These are phyloP conservation scores for Zaprionus nigranus DNA, from an alignment of 1,140 invertebrate genomes.

Conservation along the genomic window DNA sequence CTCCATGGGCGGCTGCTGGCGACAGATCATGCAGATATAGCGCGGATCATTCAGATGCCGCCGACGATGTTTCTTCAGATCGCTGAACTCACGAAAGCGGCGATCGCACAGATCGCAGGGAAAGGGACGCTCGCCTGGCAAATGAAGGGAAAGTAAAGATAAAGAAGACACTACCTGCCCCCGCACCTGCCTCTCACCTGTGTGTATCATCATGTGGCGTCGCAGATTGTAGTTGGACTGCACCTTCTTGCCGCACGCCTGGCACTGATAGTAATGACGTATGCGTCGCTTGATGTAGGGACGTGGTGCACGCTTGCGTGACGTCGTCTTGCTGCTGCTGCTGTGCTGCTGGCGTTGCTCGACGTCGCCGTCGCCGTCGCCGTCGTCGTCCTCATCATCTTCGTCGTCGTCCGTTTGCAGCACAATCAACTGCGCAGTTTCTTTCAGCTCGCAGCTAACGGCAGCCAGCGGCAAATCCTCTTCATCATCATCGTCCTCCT, in stretches of 20 bases:
- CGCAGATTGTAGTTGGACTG: conserved; percentile 82
- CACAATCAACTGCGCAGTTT: conserved; percentile 28
- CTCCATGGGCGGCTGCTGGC: conserved; percentile 52
- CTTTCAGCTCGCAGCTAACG: conserved; percentile 58
- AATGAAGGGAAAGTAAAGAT: not conserved
- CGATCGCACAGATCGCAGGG: conserved; percentile 86
- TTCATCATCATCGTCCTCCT: conserved; percentile 22
- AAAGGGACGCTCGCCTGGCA: conserved; percentile 82
- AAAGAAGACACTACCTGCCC: not conserved
- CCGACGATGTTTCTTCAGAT: conserved; percentile 85
- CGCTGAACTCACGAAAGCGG: conserved; percentile 86
- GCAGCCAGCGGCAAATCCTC: conserved; percentile 40
- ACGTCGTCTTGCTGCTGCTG: not conserved
- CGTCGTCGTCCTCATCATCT: too few relatives aligned
- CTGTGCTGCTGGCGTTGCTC: conserved; percentile 6
- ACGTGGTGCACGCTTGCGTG: conserved; percentile 34
- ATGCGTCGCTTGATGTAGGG: conserved; percentile 61
- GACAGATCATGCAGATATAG: conserved; percentile 86
- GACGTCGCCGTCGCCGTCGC: not conserved
- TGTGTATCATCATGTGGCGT: conserved; percentile 84
- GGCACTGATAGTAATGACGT: conserved; percentile 72
- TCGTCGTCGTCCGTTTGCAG: conserved; percentile 55
- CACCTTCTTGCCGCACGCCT: conserved; percentile 78
- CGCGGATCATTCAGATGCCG: conserved; percentile 86
- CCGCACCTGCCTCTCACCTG: conserved; percentile 50